phyloP scores from a whole-genome alignment of 2,113 vertebrate species.

The Atherinomorus stipes region DNA sequence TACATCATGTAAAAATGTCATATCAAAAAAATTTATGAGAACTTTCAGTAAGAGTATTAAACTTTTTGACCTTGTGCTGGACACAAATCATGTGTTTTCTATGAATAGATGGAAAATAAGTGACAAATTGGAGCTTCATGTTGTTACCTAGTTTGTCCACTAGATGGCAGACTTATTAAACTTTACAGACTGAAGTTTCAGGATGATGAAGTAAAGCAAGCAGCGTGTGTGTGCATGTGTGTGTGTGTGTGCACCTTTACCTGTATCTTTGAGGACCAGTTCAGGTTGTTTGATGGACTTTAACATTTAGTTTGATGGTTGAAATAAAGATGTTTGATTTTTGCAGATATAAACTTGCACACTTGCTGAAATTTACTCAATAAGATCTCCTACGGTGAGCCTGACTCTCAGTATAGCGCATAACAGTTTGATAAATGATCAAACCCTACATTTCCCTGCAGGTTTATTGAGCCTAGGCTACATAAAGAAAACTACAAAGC shows the following conservation, averaged over 20 bases:
- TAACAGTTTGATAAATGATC: too few relatives aligned
- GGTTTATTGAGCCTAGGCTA: not conserved
- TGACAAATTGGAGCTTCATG: not conserved
- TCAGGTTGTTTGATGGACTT: not conserved
- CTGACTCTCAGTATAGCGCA: not conserved
- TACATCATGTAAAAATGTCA: too few relatives aligned
- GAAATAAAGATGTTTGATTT: not conserved
- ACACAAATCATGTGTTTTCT: too few relatives aligned
- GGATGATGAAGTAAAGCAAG: not conserved
- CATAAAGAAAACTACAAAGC: not conserved
- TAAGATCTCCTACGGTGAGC: too few relatives aligned
- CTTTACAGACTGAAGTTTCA: not conserved
- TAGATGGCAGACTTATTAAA: slow-evolving; percentile 50
- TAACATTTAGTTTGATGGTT: not conserved
- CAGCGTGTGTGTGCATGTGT: not conserved
- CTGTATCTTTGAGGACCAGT: too few relatives aligned
- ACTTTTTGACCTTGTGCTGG: too few relatives aligned
- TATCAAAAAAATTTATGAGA: too few relatives aligned
- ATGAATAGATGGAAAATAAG: not conserved
- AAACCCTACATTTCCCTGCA: not conserved
- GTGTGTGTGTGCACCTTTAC: not conserved
- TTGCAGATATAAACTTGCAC: not conserved
- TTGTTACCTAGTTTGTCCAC: slow-evolving; percentile 9
- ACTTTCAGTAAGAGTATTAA: too few relatives aligned
- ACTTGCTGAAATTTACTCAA: not conserved